A percentile compares a stretch with the other conserved stretches of the same genome.
Conservation (phyloP, 2,113 vertebrate species). For the Gracilinanus agilis region DNA sequence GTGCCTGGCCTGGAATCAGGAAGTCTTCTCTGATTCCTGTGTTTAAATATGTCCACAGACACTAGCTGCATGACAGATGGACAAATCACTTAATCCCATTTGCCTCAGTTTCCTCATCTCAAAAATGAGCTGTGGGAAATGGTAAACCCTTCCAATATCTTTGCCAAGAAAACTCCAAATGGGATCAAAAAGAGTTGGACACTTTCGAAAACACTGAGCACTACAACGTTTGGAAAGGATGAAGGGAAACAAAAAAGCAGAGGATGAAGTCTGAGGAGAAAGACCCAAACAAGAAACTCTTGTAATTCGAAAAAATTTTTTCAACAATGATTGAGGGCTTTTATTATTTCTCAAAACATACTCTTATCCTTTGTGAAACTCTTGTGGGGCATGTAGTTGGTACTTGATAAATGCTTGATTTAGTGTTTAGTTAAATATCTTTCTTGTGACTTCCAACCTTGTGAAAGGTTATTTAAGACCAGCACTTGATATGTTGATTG, state of each 20-base stretch:
- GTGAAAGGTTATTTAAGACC: background rate
- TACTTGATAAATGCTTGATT: background rate
- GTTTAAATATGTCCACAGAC: too few species aligned
- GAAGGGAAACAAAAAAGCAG: background rate
- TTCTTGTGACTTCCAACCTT: conserved; percentile 6
- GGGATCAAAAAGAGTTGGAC: too few species aligned
- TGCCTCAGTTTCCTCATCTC: too few species aligned
- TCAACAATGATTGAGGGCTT: background rate
- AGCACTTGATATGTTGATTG: conserved; percentile 49
- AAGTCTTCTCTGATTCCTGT: too few species aligned
- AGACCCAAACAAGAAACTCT: background rate
- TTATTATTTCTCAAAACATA: background rate
- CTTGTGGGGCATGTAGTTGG: background rate
- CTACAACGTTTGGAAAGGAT: background rate
- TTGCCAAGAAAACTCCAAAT: too few species aligned
- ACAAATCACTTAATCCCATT: too few species aligned
- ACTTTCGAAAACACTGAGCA: too few species aligned
- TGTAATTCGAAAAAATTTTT: background rate
- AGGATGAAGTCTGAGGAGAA: background rate
- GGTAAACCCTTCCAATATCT: too few species aligned
- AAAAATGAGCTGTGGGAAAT: too few species aligned
- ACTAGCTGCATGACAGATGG: too few species aligned
- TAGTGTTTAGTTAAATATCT: background rate
- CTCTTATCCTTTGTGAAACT: background rate
- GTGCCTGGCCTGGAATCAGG: too few species aligned